Conservation (phyloP, 2,797 vertebrate genomes). For the Ataeniobius toweri region DNA sequence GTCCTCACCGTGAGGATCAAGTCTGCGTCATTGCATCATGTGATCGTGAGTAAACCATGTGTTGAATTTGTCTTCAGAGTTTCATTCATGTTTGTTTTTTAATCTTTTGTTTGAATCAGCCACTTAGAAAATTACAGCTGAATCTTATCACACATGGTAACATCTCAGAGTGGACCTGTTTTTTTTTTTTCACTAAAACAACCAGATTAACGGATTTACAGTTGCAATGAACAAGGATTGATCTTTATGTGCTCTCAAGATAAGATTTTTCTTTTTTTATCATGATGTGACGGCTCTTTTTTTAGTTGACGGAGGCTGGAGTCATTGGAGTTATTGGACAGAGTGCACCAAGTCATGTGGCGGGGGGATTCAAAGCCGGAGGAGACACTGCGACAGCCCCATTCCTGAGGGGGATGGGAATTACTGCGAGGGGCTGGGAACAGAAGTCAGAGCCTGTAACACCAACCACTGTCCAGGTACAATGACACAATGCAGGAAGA, state of each 20-base stretch:
- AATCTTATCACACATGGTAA: not conserved
- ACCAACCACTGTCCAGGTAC: constrained; percentile 83
- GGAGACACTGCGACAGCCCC: constrained; percentile 83
- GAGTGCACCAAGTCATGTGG: constrained; percentile 88
- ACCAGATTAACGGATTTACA: not conserved
- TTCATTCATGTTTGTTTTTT: not conserved
- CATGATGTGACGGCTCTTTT: not conserved
- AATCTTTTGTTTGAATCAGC: not conserved
- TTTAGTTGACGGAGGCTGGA: constrained; percentile 83
- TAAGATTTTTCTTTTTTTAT: not conserved
- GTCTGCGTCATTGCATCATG: constrained; percentile 76
- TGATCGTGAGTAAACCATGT: constrained; percentile 75
- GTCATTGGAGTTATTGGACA: constrained; percentile 85
- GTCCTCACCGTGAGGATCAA: constrained; percentile 81
- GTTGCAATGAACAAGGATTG: not conserved
- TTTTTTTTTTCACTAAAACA: not conserved
- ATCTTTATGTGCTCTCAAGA: not conserved
- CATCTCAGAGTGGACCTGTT: not conserved
- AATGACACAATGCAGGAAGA: not conserved
- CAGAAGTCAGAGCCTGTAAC: constrained; percentile 80
- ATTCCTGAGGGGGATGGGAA: constrained; percentile 79
- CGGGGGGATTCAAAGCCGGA: constrained; percentile 81
- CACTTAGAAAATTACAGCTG: not conserved
- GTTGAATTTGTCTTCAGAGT: not conserved
- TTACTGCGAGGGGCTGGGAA: constrained; percentile 86